phyloP scores from a whole-genome alignment of 1,140 invertebrate species.

The Heliconius himera region DNA sequence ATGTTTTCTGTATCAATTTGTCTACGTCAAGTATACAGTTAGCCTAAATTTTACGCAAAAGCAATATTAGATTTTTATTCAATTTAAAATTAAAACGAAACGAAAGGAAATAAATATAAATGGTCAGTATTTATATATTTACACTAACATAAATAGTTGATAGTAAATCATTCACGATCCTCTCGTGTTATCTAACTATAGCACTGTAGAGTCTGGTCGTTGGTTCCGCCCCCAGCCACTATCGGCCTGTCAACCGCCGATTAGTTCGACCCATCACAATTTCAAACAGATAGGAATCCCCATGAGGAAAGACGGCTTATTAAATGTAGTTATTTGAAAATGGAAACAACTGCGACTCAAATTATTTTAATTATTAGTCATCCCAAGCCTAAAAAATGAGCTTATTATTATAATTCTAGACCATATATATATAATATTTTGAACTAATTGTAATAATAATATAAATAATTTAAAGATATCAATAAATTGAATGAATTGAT shows the following conservation, averaged over 20 bases:
- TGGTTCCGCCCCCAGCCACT: conserved; percentile 32
- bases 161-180: conserved; percentile 6
- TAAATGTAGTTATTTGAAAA: conserved; percentile 28
- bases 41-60: neutral
- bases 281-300: conserved; percentile 25
- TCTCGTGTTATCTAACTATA: conserved; percentile 22
- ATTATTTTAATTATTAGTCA: neutral
- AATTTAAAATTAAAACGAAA: neutral
- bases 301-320: conserved; percentile 28
- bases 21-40: conserved; percentile 27
- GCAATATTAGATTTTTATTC: neutral
- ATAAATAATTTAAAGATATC: no score
- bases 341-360: conserved; percentile 16
- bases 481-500: no score
- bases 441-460: no score
- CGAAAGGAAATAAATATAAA: neutral
- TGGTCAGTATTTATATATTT: neutral
- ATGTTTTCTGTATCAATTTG: conserved; percentile 29
- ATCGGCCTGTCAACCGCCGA: conserved; percentile 39
- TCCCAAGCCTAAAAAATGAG: neutral
- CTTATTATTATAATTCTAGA: no score
- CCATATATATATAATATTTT: no score
- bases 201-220: conserved; percentile 22
- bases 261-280: conserved; percentile 38
- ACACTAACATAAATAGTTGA: neutral